These are phyloP conservation scores for Balanococcus diminutus DNA, from an alignment of 2,888 invertebrate genomes.

Conservation along the genomic window DNA sequence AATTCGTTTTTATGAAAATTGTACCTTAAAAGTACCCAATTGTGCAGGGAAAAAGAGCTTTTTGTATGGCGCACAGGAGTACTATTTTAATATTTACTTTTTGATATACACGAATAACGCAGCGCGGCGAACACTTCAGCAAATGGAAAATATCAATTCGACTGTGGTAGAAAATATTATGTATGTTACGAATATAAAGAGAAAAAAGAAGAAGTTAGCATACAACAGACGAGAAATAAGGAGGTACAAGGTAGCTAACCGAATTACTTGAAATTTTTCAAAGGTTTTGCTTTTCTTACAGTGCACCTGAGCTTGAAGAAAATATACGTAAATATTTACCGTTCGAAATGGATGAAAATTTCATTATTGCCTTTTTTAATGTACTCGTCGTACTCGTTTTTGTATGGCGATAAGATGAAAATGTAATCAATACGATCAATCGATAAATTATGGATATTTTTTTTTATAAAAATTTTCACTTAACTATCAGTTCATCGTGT, in stretches of 20 bases:
- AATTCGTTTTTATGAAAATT: not conserved
- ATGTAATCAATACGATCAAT: not conserved
- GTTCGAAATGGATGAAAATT: not conserved
- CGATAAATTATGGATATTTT: not conserved
- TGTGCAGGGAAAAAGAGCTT: not conserved
- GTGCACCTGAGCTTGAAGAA: not conserved
- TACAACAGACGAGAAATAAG: not conserved
- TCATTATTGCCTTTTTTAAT: constrained; percentile 1
- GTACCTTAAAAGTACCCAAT: not conserved
- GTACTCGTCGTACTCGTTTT: not conserved
- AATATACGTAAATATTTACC: not conserved
- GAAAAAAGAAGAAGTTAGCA: not conserved
- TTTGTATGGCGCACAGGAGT: not conserved
- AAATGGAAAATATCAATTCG: constrained; percentile 1
- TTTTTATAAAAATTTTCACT: not conserved
- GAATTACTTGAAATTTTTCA: not conserved
- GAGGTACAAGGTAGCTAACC: too few relatives aligned
- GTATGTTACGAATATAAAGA: not conserved
- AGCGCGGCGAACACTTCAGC: constrained; percentile 15
- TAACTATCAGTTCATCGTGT: not conserved
- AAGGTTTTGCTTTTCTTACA: not conserved
- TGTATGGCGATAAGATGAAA: not conserved
- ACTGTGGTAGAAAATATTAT: not conserved
- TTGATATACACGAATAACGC: not conserved
- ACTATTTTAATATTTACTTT: not conserved